Conservation (phyloP, 1,140 invertebrate genomes). For the Euura lappo region DNA sequence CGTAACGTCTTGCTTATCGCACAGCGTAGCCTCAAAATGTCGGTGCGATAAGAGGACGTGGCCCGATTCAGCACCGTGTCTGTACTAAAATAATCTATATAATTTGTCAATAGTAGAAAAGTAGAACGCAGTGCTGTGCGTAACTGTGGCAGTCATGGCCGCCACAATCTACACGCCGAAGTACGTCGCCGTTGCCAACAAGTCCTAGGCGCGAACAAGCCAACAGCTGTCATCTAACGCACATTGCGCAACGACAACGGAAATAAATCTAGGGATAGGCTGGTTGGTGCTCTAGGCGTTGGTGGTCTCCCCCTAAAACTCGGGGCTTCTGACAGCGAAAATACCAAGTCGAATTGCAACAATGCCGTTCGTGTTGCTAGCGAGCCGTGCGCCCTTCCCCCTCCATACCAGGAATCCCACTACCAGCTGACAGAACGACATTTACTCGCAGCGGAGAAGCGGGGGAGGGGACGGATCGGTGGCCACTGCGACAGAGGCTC, state of each 20-base stretch:
- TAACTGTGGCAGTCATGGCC: neutral
- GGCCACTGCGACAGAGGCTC: constrained; percentile 7
- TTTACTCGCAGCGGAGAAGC: neutral
- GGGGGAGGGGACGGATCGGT: neutral
- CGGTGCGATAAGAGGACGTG: too few relatives aligned
- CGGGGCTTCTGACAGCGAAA: neutral
- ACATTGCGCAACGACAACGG: neutral
- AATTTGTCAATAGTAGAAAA: neutral
- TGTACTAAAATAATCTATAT: too few relatives aligned
- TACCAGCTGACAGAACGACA: neutral
- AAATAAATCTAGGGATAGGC: constrained; percentile 7
- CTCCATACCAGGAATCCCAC: neutral
- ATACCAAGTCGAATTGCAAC: neutral
- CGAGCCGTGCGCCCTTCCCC: neutral
- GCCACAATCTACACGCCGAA: neutral
- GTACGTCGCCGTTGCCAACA: constrained; percentile 2
- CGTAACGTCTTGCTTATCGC: neutral
- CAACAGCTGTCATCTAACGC: constrained; percentile 3
- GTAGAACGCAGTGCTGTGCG: neutral
- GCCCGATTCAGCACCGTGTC: too few relatives aligned
- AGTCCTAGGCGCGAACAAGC: neutral
- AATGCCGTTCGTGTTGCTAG: neutral
- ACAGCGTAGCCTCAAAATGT: too few relatives aligned
- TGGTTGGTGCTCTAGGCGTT: neutral
- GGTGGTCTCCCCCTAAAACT: neutral